Conservation (phyloP, 2,888 invertebrate species). For the Plemyria rubiginata region DNA sequence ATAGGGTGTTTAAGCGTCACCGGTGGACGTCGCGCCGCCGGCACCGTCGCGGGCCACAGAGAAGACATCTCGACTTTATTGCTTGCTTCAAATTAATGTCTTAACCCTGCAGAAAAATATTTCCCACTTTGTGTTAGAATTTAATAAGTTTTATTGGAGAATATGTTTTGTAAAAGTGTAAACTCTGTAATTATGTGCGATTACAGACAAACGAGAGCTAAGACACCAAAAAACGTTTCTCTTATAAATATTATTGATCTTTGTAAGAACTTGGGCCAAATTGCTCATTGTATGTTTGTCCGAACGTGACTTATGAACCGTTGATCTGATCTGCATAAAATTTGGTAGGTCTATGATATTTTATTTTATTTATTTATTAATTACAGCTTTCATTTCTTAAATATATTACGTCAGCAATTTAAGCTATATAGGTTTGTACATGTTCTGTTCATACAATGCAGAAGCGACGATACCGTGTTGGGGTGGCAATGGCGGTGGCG, state of each 20-base stretch:
- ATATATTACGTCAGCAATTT: background rate
- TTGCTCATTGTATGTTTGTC: too few species aligned
- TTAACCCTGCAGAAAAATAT: conserved; percentile 72
- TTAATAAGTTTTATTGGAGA: conserved; percentile 74
- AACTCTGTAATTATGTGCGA: background rate
- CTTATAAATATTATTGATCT: too few species aligned
- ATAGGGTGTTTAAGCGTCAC: conserved; percentile 72
- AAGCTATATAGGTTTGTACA: background rate
- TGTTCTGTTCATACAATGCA: background rate
- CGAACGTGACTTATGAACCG: too few species aligned
- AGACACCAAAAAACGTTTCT: too few species aligned
- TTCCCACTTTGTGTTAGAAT: conserved; percentile 76
- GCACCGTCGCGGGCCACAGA: conserved; percentile 51
- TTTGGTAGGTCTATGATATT: too few species aligned
- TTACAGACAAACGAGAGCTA: too few species aligned
- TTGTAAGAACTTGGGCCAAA: too few species aligned
- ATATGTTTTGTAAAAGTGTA: conserved; percentile 10
- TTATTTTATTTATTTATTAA: too few species aligned
- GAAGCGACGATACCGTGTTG: background rate
- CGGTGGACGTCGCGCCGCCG: conserved; percentile 42
- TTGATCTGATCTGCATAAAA: too few species aligned
- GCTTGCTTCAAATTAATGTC: conserved; percentile 83
- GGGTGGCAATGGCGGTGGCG: background rate
- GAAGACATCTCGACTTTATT: conserved; percentile 81
- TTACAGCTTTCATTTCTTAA: too few species aligned